phyloP scores from a whole-genome alignment of 2,113 vertebrate genomes.

The Ardeotis arabs region DNA sequence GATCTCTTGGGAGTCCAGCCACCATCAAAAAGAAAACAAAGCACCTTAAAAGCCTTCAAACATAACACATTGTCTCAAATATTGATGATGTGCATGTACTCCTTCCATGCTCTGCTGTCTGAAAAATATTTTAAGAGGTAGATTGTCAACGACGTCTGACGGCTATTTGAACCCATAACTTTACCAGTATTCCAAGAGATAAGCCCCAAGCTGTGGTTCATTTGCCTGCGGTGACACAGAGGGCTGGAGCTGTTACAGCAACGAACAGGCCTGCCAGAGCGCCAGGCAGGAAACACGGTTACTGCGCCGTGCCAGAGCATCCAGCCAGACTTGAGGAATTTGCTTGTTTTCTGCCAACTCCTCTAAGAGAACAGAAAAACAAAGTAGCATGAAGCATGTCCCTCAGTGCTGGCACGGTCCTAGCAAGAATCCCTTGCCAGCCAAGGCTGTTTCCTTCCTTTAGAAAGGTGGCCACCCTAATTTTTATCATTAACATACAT shows the following conservation, averaged over 20 bases:
- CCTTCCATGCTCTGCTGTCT: neutral
- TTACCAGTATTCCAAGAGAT: neutral
- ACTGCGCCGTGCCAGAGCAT: neutral
- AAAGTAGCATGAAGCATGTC: neutral
- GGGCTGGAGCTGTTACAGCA: neutral
- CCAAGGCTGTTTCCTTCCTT: neutral
- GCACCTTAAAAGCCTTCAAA: neutral
- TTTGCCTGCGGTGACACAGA: neutral
- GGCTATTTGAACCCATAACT: neutral
- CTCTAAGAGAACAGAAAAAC: constrained; percentile 22
- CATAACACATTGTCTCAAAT: neutral
- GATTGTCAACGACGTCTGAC: neutral
- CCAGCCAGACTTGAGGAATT: constrained; percentile 43
- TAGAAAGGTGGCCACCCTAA: neutral
- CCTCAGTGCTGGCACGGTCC: neutral
- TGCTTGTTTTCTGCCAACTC: constrained; percentile 38
- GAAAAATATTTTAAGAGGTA: constrained; percentile 45
- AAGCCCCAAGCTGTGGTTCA: neutral
- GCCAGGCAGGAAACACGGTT: constrained; percentile 38
- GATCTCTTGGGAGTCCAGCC: neutral
- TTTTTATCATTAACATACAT: neutral
- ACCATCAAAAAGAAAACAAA: neutral
- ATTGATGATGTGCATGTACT: neutral
- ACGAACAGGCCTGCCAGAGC: neutral
- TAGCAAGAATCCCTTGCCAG: neutral